phyloP scores from a whole-genome alignment of 35 echinoderm and acorn worm species.

The Chiridota heheva region DNA sequence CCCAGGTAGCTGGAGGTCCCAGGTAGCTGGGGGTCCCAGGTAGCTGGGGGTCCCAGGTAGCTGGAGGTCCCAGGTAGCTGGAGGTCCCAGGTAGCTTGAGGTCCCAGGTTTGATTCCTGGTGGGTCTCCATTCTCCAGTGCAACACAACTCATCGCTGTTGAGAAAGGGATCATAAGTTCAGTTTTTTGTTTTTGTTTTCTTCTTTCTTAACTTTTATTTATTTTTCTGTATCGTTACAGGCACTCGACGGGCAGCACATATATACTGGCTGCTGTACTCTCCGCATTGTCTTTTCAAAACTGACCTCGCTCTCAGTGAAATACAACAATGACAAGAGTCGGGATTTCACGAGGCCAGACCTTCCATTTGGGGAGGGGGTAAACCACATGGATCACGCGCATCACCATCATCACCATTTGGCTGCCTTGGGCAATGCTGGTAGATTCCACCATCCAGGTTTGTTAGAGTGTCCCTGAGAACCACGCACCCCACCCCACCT shows the following conservation, averaged over 20 bases:
- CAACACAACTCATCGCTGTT: too few relatives aligned
- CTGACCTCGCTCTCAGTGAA: slow-evolving; percentile 81
- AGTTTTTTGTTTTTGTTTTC: too few relatives aligned
- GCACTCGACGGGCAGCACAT: slow-evolving; percentile 91
- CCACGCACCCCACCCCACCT: not conserved
- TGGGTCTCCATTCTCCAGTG: too few relatives aligned
- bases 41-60: too few relatives aligned
- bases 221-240: slow-evolving; percentile 33
- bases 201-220: not conserved
- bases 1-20: too few relatives aligned
- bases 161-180: too few relatives aligned
- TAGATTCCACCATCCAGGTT: not conserved
- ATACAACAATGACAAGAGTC: slow-evolving; percentile 98
- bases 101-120: too few relatives aligned
- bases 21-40: too few relatives aligned
- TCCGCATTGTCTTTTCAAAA: slow-evolving; percentile 91
- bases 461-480: not conserved
- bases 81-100: too few relatives aligned
- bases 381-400: slow-evolving; percentile 17
- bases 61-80: too few relatives aligned
- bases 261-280: slow-evolving; percentile 93
- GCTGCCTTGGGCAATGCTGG: too few relatives aligned
- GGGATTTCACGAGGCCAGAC: slow-evolving; percentile 90
- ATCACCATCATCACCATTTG: too few relatives aligned
- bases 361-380: slow-evolving; percentile 76